Base-by-base conservation (phyloP, 2,888 invertebrate species). In the Myopa tessellatipennis region DNA sequence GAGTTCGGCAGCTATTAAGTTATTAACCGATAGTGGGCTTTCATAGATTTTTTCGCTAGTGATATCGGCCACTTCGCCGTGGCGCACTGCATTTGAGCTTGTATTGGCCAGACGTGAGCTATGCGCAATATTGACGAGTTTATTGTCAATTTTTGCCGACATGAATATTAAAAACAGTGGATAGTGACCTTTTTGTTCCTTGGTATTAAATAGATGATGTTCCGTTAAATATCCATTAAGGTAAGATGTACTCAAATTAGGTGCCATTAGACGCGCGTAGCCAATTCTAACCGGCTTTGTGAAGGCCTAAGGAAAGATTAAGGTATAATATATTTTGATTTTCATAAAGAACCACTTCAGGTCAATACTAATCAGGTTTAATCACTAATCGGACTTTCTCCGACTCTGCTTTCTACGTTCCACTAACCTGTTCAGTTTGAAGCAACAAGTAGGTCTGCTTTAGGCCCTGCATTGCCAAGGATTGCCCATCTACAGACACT, bases 1-100 rank as follows among this genome's bases (percentile, higher is more conserved):
- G 0, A 88, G 65, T 4, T 45, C 3, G 0, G 38, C 12, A 4
- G 81, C 80, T 65, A 78, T 77, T 2, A 85, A 76, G 1, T 79
- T 38, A 45, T 83, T 82, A 0, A 84, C 77, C 0, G 63, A 77
- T 0, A 88, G 38, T 0, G 82, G 82, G 4, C 82, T 84, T 45
- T 78, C 78, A 50, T 87, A 88, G 0, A 50, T 70, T 52, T 87
- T 88, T 38, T 74, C 34, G 0, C 88, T 87, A 0, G 82, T 85
- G 34, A 88, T 81, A 16, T 78, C 82, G 0, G 83, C 80, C 16
- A 78, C 77, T 16, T 86, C 84, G 0, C 86, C 86, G 3, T 73
- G 82, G 61, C 81, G 84, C 77, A 88, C 83, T 26, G 84, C 83
- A 55, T 85, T 83, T 34, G 67, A 70, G 6, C 84, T 75, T 1